Evolutionary conservation across 2,113 vertebrate species (phyloP).

Genomic region (Tapirus terrestris): DNA sequence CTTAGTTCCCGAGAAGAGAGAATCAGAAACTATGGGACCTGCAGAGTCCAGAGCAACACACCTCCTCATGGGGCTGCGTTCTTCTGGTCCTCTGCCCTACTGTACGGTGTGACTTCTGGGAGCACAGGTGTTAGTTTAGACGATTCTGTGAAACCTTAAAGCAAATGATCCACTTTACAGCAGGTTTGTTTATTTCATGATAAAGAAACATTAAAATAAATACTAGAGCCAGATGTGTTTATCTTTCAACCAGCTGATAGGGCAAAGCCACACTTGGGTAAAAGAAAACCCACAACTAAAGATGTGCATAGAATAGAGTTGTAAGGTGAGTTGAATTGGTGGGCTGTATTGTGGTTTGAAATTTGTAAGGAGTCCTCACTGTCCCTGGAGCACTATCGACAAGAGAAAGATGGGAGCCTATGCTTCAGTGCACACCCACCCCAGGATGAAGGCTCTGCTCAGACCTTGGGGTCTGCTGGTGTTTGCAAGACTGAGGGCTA

Average conservation of each 20-base stretch:
- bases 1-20: neutral
- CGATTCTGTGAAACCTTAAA: neutral
- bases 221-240: neutral
- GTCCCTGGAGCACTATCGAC: too few species aligned
- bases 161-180: neutral
- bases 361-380: too few species aligned
- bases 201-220: neutral
- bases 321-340: too few species aligned
- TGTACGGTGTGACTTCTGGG: neutral
- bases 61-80: fast-evolving
- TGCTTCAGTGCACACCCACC: too few species aligned
- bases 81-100: fast-evolving
- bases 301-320: too few species aligned
- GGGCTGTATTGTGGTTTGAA: too few species aligned
- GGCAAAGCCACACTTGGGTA: neutral
- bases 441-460: too few species aligned
- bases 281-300: neutral
- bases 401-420: too few species aligned
- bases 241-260: neutral
- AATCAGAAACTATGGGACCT: fast-evolving
- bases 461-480: too few species aligned
- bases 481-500: too few species aligned
- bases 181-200: neutral
- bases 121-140: neutral
- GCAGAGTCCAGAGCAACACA: too few species aligned